These are phyloP conservation scores for Plecturocebus donacophilus DNA, from an alignment of 2,113 vertebrate genomes.

Conservation along the genomic window DNA sequence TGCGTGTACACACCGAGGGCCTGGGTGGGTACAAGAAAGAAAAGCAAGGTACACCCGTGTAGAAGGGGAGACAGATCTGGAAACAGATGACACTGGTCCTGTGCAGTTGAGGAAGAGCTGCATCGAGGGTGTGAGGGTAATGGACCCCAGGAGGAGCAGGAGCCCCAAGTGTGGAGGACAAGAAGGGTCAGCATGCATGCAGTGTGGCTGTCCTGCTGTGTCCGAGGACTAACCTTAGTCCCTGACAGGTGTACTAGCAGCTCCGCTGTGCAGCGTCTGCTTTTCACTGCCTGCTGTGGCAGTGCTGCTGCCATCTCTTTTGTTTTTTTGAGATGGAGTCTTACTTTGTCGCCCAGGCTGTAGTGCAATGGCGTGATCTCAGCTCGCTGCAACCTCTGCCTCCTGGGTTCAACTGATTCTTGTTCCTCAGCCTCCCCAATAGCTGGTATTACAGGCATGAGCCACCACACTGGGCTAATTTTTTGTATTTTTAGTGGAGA, in stretches of 20 bases:
- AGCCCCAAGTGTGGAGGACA: background rate
- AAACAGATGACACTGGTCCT: background rate
- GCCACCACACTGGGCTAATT: too few relatives aligned
- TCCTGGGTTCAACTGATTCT: too few relatives aligned
- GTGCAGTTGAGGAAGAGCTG: background rate
- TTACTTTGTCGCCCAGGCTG: too few relatives aligned
- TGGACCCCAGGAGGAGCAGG: background rate
- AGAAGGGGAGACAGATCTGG: background rate
- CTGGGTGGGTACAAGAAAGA: background rate
- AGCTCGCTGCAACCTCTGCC: too few relatives aligned
- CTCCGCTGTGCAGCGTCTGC: background rate
- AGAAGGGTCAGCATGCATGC: background rate
- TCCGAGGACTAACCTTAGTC: background rate
- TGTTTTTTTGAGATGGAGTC: too few relatives aligned
- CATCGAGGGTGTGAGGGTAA: background rate
- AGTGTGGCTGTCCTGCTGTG: background rate
- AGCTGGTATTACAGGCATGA: too few relatives aligned
- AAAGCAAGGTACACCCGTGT: background rate
- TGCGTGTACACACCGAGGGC: background rate
- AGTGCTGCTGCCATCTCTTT: background rate
- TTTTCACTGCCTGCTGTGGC: fast-evolving
- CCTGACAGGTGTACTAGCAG: fast-evolving
- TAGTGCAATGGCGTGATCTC: too few relatives aligned
- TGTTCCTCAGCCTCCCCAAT: too few relatives aligned
- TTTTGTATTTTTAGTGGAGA: too few relatives aligned